Conservation (phyloP, 1,140 invertebrate species). For the Brachionus calyciflorus region DNA sequence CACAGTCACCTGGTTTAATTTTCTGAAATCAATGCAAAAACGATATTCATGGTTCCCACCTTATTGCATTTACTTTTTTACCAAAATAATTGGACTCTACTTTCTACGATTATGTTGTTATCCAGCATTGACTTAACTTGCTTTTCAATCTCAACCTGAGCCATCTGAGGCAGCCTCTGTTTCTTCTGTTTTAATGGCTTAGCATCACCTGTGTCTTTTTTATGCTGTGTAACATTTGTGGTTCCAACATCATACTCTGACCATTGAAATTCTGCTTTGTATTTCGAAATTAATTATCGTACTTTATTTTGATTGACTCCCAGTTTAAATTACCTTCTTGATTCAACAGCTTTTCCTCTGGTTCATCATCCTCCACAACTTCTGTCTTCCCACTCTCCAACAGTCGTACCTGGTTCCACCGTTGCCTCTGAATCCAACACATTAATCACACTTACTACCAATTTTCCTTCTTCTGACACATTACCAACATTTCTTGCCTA, state of each 20-base stretch:
- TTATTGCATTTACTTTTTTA: neutral
- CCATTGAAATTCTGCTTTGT: too few relatives aligned
- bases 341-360: neutral
- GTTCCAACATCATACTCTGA: too few relatives aligned
- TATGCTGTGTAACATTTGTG: too few relatives aligned
- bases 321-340: neutral
- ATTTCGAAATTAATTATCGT: too few relatives aligned
- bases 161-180: too few relatives aligned
- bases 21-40: conserved; percentile 26
- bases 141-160: too few relatives aligned
- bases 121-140: too few relatives aligned
- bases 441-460: neutral
- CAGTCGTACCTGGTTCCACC: neutral
- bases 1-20: conserved; percentile 9
- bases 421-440: neutral
- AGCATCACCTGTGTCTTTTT: too few relatives aligned
- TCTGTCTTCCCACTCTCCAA: neutral
- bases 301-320: neutral
- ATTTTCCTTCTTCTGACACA: neutral
- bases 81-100: neutral
- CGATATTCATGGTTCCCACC: neutral
- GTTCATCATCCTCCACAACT: neutral
- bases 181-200: too few relatives aligned
- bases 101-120: too few relatives aligned
- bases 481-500: too few relatives aligned